Evolutionary conservation across 2,888 invertebrate genomes (phyloP), one percentile per base, ranked within the genome.

Genomic region (Leucophenga montana): DNA sequence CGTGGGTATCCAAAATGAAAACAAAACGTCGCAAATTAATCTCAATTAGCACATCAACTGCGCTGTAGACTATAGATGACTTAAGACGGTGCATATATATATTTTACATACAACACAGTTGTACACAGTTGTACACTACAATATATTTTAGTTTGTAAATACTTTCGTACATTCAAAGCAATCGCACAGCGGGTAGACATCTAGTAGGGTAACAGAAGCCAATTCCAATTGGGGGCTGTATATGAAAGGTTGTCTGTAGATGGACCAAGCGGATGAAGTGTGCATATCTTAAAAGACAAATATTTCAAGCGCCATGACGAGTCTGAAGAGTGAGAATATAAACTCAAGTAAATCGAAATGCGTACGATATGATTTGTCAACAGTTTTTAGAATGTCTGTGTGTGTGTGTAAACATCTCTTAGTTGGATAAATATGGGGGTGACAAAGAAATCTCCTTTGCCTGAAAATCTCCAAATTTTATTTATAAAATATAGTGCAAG

Each of bases 71-170:
- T n/a, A 59, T 59, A 18, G 31, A 39, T 8, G 59, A 20, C 56
- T 68, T 74, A 67, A 68, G 56, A 5, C 54, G 1, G 20, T 71
- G 22, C 22, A 20, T 56, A 13, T 53, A n/a, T 73, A 27, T 48
- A 53, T 68, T 57, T 14, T 39, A 39, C 20, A 18, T 39, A 61
- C n/a, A 59, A 33, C 33, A 33, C 20, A 50, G 50, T 70, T 50
- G 59, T 18, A 8, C 39, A 33, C 59, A 33, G 56, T 67, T 64
- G 46, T 67, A 46, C n/a, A 11, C 31, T 39, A 39, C 39, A 39
- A 39, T 39, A 39, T 62, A 61, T 71, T 57, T 67, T 56, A 31
- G 39, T 39, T 39, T 39, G 39, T 39, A 39, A 39, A 39, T 11
- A 39, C 3, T n/a, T n/a, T n/a, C n/a, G n/a, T n/a, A 8, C 8